Conservation (phyloP, 2,888 invertebrate species). For the Hyposoter didymator region DNA sequence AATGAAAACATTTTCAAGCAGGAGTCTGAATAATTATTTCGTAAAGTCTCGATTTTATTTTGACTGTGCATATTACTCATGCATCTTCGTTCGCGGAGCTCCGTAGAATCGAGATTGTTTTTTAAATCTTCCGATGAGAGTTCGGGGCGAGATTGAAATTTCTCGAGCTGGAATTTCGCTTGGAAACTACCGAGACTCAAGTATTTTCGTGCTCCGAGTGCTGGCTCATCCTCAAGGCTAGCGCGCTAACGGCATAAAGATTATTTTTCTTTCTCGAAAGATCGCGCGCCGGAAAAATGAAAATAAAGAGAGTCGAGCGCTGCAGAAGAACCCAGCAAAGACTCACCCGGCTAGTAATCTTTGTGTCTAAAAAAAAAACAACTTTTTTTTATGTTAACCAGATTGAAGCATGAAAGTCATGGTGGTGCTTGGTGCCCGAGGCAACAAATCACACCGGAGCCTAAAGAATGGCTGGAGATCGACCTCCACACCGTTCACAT, state of each 20-base stretch:
- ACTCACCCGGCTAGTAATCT: constrained; percentile 25
- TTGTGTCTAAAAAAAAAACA: constrained; percentile 27
- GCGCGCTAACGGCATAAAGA: constrained; percentile 31
- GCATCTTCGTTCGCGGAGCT: constrained; percentile 5
- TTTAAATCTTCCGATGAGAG: constrained; percentile 8
- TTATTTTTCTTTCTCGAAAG: constrained; percentile 65
- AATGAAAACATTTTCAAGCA: neutral
- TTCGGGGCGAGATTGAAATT: constrained; percentile 39
- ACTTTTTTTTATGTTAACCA: constrained; percentile 83
- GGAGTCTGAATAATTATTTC: neutral
- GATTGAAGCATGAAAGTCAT: constrained; percentile 92
- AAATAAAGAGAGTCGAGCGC: constrained; percentile 63
- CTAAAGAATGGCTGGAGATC: constrained; percentile 92
- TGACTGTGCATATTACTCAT: neutral
- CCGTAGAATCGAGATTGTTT: constrained; percentile 41
- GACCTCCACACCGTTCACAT: constrained; percentile 92
- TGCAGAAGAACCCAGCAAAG: neutral
- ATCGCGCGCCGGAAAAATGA: constrained; percentile 50
- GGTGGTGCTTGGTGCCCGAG: constrained; percentile 98
- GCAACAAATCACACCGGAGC: constrained; percentile 91
- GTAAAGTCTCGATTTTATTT: neutral
- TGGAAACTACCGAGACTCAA: constrained; percentile 13
- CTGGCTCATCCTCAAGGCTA: constrained; percentile 49
- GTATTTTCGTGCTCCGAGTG: constrained; percentile 58
- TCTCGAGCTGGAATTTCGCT: constrained; percentile 42